Conservation (phyloP, 2,113 vertebrate species). For the Euleptes europaea region DNA sequence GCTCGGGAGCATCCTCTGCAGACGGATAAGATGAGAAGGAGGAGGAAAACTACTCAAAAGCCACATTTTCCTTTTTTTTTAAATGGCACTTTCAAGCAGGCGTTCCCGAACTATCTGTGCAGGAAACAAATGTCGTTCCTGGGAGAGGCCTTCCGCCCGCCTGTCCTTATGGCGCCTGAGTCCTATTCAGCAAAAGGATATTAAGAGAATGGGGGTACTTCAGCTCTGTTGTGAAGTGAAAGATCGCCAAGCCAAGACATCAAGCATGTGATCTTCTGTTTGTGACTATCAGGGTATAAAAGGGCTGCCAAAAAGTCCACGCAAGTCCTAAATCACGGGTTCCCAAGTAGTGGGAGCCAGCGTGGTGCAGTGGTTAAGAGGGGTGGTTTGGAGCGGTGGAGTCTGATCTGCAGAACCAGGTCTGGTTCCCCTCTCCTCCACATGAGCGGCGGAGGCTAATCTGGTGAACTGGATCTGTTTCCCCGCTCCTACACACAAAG, state of each 20-base stretch:
- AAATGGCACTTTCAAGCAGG: slow-evolving; percentile 3
- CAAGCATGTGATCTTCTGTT: slow-evolving; percentile 5
- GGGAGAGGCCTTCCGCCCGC: slow-evolving; percentile 6
- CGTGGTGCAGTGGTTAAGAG: too few species aligned
- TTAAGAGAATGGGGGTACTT: neutral
- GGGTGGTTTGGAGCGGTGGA: too few species aligned
- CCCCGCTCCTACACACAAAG: too few species aligned
- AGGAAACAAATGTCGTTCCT: neutral
- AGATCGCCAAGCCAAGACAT: neutral
- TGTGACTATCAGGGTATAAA: slow-evolving; percentile 40
- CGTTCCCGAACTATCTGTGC: neutral
- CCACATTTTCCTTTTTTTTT: neutral
- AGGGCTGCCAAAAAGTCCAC: slow-evolving; percentile 54
- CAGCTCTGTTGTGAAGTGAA: slow-evolving; percentile 26
- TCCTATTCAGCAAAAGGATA: neutral
- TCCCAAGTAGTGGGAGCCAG: neutral
- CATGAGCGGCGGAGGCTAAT: too few species aligned
- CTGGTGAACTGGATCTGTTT: too few species aligned
- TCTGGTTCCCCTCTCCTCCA: too few species aligned
- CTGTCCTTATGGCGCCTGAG: neutral
- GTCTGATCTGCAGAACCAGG: too few species aligned
- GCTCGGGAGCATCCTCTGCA: neutral
- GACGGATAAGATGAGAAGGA: neutral
- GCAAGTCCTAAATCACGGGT: slow-evolving; percentile 21
- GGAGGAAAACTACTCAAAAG: neutral